These are phyloP conservation scores for Oscheius myriophilus DNA, from an alignment of 2,888 invertebrate genomes.

Conservation along the genomic window DNA sequence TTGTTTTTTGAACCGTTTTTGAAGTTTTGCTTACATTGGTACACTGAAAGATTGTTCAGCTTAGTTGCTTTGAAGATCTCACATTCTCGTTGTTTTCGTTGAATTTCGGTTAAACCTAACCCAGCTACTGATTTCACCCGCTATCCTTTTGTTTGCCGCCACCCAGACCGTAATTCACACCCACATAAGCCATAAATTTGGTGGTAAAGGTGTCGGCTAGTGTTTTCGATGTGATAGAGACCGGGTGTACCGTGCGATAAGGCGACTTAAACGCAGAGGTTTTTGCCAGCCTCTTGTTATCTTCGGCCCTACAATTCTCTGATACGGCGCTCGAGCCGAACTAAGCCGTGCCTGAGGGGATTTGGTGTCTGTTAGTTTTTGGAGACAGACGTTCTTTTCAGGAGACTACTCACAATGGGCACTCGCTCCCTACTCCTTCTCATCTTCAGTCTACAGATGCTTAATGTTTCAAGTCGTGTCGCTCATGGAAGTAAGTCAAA, in stretches of 20 bases:
- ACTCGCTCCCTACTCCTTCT: constrained; percentile 9
- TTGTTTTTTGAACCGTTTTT: background rate
- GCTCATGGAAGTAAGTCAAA: constrained; percentile 20
- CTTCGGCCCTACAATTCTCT: constrained; percentile 11
- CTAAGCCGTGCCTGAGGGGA: constrained; percentile 23
- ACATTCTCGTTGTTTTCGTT: too few species aligned
- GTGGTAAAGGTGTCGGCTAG: constrained; percentile 27
- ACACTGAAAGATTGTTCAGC: too few species aligned
- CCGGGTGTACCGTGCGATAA: constrained; percentile 13
- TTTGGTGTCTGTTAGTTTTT: constrained; percentile 19
- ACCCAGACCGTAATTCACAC: constrained; percentile 15
- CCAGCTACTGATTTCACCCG: too few species aligned
- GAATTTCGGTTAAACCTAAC: too few species aligned
- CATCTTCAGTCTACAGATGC: background rate
- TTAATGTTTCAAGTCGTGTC: constrained; percentile 1
- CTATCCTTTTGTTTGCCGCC: background rate
- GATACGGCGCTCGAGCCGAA: constrained; percentile 22
- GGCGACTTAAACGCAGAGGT: constrained; percentile 25
- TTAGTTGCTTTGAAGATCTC: too few species aligned
- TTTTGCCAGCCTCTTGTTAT: constrained; percentile 28
- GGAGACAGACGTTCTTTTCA: constrained; percentile 18
- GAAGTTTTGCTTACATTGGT: too few species aligned
- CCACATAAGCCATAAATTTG: constrained; percentile 24
- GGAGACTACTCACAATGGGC: constrained; percentile 10
- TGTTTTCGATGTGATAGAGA: constrained; percentile 27